phyloP scores from a whole-genome alignment of 1,140 invertebrate species.

The Drosophila lini region DNA sequence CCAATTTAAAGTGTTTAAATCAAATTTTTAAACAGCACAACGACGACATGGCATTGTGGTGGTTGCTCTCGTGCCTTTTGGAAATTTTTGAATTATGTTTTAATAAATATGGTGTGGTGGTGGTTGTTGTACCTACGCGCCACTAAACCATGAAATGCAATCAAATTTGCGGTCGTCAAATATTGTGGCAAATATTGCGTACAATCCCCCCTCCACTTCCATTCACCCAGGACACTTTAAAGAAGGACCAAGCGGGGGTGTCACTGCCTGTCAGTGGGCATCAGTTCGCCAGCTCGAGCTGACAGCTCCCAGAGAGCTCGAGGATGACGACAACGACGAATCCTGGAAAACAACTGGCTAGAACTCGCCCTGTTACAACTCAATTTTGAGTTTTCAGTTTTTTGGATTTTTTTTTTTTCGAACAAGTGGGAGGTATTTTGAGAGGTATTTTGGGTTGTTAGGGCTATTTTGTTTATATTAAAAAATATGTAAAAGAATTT shows the following conservation, averaged over 20 bases:
- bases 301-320: constrained; percentile 60
- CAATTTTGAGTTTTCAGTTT: constrained; percentile 75
- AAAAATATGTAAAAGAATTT: not conserved
- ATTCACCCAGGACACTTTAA: constrained; percentile 57
- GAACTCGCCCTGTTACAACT: constrained; percentile 69
- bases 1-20: constrained; percentile 84
- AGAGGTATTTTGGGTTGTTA: constrained; percentile 8
- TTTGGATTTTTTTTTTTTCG: constrained; percentile 46
- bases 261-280: constrained; percentile 69
- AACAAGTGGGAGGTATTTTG: not conserved
- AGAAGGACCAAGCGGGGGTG: constrained; percentile 25
- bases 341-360: constrained; percentile 33
- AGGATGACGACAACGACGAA: constrained; percentile 10
- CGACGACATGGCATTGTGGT: constrained; percentile 68
- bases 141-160: constrained; percentile 83
- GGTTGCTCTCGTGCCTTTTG: constrained; percentile 45
- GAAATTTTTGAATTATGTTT: constrained; percentile 83
- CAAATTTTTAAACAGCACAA: constrained; percentile 80
- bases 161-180: constrained; percentile 84
- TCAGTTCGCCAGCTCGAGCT: constrained; percentile 73
- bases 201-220: constrained; percentile 22
- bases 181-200: constrained; percentile 75
- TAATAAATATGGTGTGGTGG: constrained; percentile 69
- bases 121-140: constrained; percentile 75
- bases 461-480: not conserved